Evolutionary conservation across 2,888 invertebrate genomes (phyloP).

Genomic region (Acleris laterana): DNA sequence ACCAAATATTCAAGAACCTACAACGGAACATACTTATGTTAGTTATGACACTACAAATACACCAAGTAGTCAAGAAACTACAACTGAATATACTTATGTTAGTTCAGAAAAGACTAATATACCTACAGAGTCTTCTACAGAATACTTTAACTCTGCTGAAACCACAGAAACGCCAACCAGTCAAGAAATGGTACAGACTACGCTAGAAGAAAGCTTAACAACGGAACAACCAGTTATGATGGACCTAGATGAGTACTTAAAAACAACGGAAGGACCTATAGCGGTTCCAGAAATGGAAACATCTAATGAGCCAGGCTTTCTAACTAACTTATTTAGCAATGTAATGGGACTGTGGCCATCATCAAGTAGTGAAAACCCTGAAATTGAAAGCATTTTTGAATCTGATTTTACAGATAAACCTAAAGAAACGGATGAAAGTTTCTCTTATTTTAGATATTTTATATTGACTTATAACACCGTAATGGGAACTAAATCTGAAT

Average conservation of each 20-base stretch:
- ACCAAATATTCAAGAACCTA: conserved; percentile 29
- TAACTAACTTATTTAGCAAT: conserved; percentile 65
- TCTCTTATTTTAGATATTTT: conserved; percentile 69
- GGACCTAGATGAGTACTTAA: conserved; percentile 31
- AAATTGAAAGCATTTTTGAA: conserved; percentile 54
- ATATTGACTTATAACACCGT: conserved; percentile 61
- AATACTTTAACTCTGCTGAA: conserved; percentile 8
- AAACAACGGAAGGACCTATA: conserved; percentile 29
- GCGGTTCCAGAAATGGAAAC: conserved; percentile 42
- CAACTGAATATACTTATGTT: conserved; percentile 10
- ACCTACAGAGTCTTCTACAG: conserved; percentile 17
- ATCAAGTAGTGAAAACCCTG: conserved; percentile 59
- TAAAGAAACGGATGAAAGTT: conserved; percentile 54
- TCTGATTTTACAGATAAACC: conserved; percentile 48
- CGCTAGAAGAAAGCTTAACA: conserved; percentile 32
- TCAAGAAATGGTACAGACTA: conserved; percentile 4
- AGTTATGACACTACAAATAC: not conserved
- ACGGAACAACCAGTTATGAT: conserved; percentile 42
- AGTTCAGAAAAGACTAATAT: conserved; percentile 5
- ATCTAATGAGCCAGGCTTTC: conserved; percentile 50
- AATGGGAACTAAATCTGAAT: conserved; percentile 65
- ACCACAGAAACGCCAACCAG: conserved; percentile 9
- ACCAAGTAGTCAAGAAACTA: conserved; percentile 31
- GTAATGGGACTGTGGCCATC: conserved; percentile 69
- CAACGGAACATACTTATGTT: conserved; percentile 11